Base-by-base conservation (phyloP, 2,797 vertebrate genomes). In the Helarctos malayanus region DNA sequence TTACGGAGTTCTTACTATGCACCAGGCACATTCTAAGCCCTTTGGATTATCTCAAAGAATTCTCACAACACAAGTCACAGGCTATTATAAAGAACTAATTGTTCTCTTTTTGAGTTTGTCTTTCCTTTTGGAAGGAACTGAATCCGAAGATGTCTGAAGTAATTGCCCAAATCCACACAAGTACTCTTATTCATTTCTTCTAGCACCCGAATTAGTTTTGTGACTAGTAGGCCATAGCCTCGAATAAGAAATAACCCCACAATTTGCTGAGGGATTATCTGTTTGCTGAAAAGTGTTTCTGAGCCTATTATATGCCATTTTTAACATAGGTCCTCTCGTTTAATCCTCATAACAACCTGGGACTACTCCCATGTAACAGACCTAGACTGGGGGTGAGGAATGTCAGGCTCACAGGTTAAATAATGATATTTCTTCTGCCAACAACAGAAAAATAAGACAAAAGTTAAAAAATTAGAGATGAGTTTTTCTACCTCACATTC, bases 391-490 rank as follows among this genome's bases (percentile, higher is more conserved):
- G 7, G 63, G 54, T 65, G 49, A 80, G 13, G 29, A 91, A 75
- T 56, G 7, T 61, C 69, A 95, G 78, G 25, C 14, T 81, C 49
- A 84, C 2, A 78, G 38, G n/a, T 15, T 71, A 94, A 85, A 94
- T 41, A 75, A 94, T 80, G 56, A 92, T 29, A 73, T 0, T 35
- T 15, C 57, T 78, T 92, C 89, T 73, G 71, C 11, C 54, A 93
- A 59, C 47, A 95, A 93, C 7, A 78, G 38, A 97, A 92, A 97
- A 96, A 73, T 56, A 83, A 81, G n/a, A 79, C 27, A 95, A 93
- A 81, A 27, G 9, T 69, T 91, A 45, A 79, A 89, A 71, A 94
- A 89, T 23, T 25, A 86, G 15, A 79, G 32, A 14, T 23, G 85
- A 56, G 18, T 82, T 92, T 78, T 90, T 80, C 54, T 79, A 59